Evolutionary conservation across 1,140 invertebrate species (phyloP).

Genomic region (Copidosoma floridanum): DNA sequence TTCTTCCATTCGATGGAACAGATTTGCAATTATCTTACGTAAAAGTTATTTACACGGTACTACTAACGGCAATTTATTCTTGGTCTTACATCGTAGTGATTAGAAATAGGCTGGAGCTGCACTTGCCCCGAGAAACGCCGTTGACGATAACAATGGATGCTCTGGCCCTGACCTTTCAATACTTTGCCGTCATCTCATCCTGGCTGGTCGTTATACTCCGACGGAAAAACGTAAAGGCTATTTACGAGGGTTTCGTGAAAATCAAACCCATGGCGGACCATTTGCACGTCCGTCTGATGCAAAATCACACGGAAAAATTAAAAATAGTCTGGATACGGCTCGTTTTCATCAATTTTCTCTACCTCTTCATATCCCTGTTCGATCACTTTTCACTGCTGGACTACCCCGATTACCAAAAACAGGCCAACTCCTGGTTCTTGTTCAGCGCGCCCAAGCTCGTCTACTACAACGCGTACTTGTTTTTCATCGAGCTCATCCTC

Average conservation of each 20-base stretch:
- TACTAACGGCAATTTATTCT: not conserved
- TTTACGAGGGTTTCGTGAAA: not conserved
- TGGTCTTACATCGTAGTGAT: not conserved
- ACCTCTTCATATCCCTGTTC: not conserved
- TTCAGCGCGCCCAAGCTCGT: not conserved
- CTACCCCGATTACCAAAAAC: slow-evolving; percentile 6
- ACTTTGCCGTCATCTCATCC: not conserved
- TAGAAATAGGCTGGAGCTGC: not conserved
- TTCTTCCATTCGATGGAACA: slow-evolving; percentile 10
- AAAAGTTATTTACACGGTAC: not conserved
- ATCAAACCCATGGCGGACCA: not conserved
- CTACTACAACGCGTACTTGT: not conserved
- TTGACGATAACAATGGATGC: not conserved
- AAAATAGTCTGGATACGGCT: not conserved
- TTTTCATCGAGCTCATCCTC: not conserved
- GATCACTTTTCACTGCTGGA: not conserved
- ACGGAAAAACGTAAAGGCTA: not conserved
- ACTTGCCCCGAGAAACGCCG: not conserved
- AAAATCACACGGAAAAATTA: not conserved
- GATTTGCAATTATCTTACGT: not conserved
- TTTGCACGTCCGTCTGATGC: not conserved
- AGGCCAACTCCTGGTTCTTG: not conserved
- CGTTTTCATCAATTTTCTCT: not conserved
- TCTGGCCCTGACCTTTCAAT: not conserved
- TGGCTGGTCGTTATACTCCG: not conserved